A percentile compares a stretch with the other conserved stretches of the same genome.
Conservation (phyloP, 2,113 vertebrate species). For the Nibea coibor region DNA sequence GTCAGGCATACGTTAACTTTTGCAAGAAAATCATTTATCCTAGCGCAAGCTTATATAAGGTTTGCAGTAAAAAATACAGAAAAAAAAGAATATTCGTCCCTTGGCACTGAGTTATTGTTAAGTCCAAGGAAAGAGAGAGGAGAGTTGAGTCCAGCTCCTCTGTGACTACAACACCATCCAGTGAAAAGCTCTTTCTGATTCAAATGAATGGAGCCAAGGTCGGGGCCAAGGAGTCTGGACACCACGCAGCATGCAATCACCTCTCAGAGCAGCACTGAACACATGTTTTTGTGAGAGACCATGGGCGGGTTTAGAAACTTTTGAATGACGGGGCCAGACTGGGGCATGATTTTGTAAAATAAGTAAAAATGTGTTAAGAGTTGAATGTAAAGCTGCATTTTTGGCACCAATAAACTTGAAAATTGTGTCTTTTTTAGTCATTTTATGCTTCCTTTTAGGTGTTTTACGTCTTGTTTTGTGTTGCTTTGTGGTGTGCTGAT, state of each 20-base stretch:
- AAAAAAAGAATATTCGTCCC: conserved; percentile 62
- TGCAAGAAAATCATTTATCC: conserved; percentile 63
- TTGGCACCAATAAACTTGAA: neutral
- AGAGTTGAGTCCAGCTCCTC: conserved; percentile 55
- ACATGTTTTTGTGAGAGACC: conserved; percentile 45
- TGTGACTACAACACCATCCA: conserved; percentile 50
- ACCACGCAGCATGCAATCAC: conserved; percentile 48
- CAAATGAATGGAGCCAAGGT: conserved; percentile 55
- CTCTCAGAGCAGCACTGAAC: conserved; percentile 50
- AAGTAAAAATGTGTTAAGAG: neutral
- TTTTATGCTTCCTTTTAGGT: neutral
- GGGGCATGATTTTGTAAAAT: conserved; percentile 2
- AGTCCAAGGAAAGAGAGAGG: conserved; percentile 41
- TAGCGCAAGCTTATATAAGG: conserved; percentile 55
- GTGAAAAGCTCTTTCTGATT: conserved; percentile 63
- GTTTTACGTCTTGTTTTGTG: neutral
- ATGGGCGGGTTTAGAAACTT: neutral
- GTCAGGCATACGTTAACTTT: conserved; percentile 45
- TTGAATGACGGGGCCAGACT: neutral
- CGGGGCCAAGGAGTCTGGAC: conserved; percentile 59
- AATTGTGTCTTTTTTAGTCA: neutral
- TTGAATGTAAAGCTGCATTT: neutral
- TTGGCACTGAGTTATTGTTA: conserved; percentile 51
- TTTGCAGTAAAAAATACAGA: conserved; percentile 44
- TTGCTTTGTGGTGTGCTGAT: neutral